Conservation (phyloP, 2,888 invertebrate species). For the Eilema depressum region DNA sequence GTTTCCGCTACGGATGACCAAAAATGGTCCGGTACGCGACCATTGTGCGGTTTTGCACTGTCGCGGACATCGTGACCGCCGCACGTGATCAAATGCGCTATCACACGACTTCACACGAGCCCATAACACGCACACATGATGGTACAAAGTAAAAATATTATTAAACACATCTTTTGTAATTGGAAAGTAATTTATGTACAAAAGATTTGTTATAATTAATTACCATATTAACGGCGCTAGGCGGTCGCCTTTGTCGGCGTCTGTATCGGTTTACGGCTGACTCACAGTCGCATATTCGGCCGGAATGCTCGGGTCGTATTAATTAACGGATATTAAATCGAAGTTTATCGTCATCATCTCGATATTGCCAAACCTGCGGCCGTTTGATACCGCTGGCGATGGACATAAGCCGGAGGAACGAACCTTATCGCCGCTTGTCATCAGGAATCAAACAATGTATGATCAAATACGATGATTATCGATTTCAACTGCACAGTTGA, state of each 20-base stretch:
- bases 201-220: conserved; percentile 85
- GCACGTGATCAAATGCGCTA: conserved; percentile 73
- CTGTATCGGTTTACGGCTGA: conserved; percentile 79
- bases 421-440: conserved; percentile 81
- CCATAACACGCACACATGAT: conserved; percentile 48
- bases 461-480: conserved; percentile 81
- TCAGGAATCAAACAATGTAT: conserved; percentile 83
- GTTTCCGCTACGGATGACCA: conserved; percentile 70
- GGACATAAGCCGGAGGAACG: conserved; percentile 70
- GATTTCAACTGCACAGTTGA: conserved; percentile 64
- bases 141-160: conserved; percentile 35
- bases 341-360: conserved; percentile 85
- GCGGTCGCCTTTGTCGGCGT: conserved; percentile 81
- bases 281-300: conserved; percentile 80
- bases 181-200: conserved; percentile 77
- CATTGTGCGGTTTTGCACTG: conserved; percentile 71
- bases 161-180: conserved; percentile 67
- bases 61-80: conserved; percentile 55
- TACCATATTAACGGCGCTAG: conserved; percentile 84
- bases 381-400: conserved; percentile 65
- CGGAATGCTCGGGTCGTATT: conserved; percentile 84
- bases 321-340: conserved; percentile 86
- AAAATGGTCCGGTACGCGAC: conserved; percentile 69
- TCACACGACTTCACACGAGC: conserved; percentile 51
- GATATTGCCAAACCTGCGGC: conserved; percentile 84